Base-by-base conservation (phyloP, 2,113 vertebrate species). In the Australoheros scitulus region DNA sequence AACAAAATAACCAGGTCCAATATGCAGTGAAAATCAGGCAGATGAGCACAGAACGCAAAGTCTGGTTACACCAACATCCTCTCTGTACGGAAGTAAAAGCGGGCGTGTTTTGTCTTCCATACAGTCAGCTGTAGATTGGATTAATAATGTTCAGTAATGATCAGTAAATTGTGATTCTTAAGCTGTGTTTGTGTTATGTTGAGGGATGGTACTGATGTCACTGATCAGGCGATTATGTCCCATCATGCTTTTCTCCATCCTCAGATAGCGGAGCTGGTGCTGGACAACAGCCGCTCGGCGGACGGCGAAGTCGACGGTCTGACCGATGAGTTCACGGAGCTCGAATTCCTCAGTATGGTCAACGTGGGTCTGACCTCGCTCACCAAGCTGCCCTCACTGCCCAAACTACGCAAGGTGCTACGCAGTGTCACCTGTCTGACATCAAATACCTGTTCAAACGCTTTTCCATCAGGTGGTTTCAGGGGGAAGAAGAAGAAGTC, bases 331-430 rank as follows among this genome's bases (percentile, higher is more conserved):
- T 99, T 98, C 77, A 96, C 97, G 78, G 97, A 97, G 94, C 96
- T 99, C 81, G 97, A 98, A 95, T 97, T 99, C 92, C 95, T 99
- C 92, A 98, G 97, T 91, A 97, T 97, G 96, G 97, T 99, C 94
- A 98, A 98, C 55, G 97, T 98, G 78, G 97, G 97, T 87, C 96
- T 99, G 92, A 95, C 94, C 91, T 99, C 98, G 32, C 93, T 99
- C 29, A 95, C 96, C 61, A 98, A 98, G 93, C 92, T 99, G 94
- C 97, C 98, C 91, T 96, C 97, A 70, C 96, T 99, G 95, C 97
- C 97, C 95, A 99, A 98, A 95, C 96, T 99, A 29, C 97, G 96
- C 92, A 99, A 98, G 98, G 98, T 98, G 38, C 7, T 10, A 38
- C 36, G 9, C 36, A 38, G 77, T 61, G 24, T 75, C 24, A 36